Base-by-base conservation (phyloP, 2,797 vertebrate genomes). In the Eulemur albifrons region DNA sequence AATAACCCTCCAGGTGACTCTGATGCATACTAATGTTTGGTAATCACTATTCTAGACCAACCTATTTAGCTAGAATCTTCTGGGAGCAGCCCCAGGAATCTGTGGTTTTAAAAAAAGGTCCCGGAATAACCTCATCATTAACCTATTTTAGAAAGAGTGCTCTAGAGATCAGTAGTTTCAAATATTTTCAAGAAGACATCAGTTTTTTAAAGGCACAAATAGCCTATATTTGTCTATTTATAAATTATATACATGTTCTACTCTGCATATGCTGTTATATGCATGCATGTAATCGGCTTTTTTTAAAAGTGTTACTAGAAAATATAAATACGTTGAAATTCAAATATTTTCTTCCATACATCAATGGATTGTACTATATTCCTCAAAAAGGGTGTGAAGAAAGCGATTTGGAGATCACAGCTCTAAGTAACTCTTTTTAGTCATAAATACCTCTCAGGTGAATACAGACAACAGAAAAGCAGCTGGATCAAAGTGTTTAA, bases 111-210 rank as follows among this genome's bases (percentile, higher is more conserved):
- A 92, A 48, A 70, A 87, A 94, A 52, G 70, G 48, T 79, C 90
- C 85, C 84, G 88, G 90, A 97, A 85, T 93, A 93, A 96, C 84
- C 59, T 81, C 93, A 95, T 96, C 70, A 89, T 23, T 96, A 92
- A 77, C 93, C 90, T 83, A 93, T 50, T 96, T 96, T 91, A 67
- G 82, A 96, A 93, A 87, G 20, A 65, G 27, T 81, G 40, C 40
- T 94, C 54, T 81, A 90, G 88, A 90, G 88, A 84, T 90, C 12
- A 59, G 92, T 67, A 94, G 63, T 95, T 84, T 38, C 38, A 79
- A 93, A 96, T 48, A 93, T 35, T 67, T 85, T 75, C 35, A 90
- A 80, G 80, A 93, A 65, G 32, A 45, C 43, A 79, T 25, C 30
- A 32, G 30, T 32, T 87, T 88, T 54, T 87, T 30, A 15, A 97